Conservation (phyloP, 92 coral and sea anemone genomes). For the Anthopleura xanthogrammica region DNA sequence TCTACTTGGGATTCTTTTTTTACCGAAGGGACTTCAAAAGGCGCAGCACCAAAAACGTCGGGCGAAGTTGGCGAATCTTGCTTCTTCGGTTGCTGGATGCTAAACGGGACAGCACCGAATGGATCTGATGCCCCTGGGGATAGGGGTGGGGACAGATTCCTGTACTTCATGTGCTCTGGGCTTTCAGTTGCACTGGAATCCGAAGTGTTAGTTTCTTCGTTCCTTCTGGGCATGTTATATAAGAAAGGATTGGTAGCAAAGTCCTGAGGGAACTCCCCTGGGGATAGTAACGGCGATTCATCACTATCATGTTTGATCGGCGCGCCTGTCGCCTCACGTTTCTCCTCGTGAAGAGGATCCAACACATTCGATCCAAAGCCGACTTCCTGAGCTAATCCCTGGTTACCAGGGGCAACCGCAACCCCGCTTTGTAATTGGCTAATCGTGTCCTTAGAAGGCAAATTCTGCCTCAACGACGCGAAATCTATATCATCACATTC, state of each 20-base stretch:
- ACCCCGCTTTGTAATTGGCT: not conserved
- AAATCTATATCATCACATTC: constrained; percentile 54
- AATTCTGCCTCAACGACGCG: constrained; percentile 62
- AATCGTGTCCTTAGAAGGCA: constrained; percentile 1
- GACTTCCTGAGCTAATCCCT: constrained; percentile 8
- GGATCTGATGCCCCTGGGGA: constrained; percentile 73
- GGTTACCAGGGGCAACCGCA: not conserved
- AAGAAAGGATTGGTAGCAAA: constrained; percentile 28
- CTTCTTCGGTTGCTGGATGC: constrained; percentile 26
- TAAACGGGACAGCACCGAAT: constrained; percentile 76
- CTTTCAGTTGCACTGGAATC: constrained; percentile 37
- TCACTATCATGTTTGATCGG: constrained; percentile 2
- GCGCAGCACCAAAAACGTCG: constrained; percentile 73
- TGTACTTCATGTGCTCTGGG: constrained; percentile 6
- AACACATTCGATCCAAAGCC: not conserved
- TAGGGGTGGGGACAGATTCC: constrained; percentile 40
- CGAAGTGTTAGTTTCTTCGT: not conserved
- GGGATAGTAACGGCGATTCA: constrained; percentile 18
- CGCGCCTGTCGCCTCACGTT: constrained; percentile 11
- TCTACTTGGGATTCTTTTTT: constrained; percentile 12
- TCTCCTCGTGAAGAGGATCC: constrained; percentile 22
- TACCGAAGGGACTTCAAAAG: constrained; percentile 40
- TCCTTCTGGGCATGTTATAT: not conserved
- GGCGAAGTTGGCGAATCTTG: constrained; percentile 43
- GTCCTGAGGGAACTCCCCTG: constrained; percentile 19